These are phyloP conservation scores for Phaenicophaeus curvirostris DNA, from an alignment of 2,797 vertebrate species.

Conservation along the genomic window DNA sequence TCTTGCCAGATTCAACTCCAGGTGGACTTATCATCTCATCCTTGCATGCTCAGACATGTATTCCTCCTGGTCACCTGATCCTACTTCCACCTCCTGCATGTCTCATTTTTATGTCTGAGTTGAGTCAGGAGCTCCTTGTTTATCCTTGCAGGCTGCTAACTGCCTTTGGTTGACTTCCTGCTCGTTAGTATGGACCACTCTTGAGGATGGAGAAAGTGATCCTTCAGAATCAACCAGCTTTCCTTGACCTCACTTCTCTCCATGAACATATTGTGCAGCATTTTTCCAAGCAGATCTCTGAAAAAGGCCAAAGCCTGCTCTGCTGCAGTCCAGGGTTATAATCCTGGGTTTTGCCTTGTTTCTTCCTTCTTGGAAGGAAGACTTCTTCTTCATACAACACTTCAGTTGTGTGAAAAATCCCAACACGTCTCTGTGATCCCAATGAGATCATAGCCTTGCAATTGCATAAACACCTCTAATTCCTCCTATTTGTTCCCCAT, in stretches of 20 bases:
- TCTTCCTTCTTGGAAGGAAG: not conserved
- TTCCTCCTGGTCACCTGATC: not conserved
- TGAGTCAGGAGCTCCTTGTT: not conserved
- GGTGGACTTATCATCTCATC: not conserved
- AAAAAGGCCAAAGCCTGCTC: not conserved
- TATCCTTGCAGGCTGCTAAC: not conserved
- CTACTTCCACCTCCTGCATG: not conserved
- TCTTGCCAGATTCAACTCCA: not conserved
- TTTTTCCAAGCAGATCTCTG: not conserved
- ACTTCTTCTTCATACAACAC: not conserved
- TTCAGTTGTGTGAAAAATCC: not conserved
- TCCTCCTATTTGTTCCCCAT: not conserved
- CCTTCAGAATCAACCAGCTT: not conserved
- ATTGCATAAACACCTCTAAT: not conserved
- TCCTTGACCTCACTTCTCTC: not conserved
- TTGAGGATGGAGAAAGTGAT: not conserved
- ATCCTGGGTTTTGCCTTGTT: not conserved
- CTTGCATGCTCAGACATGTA: not conserved
- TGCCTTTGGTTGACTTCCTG: not conserved
- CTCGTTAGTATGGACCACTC: not conserved
- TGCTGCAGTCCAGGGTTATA: not conserved
- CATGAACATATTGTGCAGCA: not conserved
- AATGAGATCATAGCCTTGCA: not conserved
- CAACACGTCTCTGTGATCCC: not conserved
- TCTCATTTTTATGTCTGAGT: not conserved